A percentile compares a stretch with the other conserved stretches of the same genome.
Conservation (phyloP, 1,140 invertebrate genomes). For the Tetranychus cinnabarinus region DNA sequence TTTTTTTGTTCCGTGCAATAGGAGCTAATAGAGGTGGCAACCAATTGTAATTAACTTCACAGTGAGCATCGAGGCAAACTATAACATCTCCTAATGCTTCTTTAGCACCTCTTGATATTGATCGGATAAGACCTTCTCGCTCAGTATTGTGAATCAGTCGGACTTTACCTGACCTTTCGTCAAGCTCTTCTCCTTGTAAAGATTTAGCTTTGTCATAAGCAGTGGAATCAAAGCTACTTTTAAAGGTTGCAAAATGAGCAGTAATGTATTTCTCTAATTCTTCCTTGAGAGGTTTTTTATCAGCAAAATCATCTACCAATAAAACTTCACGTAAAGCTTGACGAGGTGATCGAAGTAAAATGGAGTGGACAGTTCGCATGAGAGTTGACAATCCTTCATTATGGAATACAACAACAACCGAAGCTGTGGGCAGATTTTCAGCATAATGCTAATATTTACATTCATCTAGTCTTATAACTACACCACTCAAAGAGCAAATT, state of each 20-base stretch:
- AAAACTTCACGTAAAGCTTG: conserved; percentile 79
- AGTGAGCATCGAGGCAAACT: conserved; percentile 81
- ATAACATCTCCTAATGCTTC: conserved; percentile 86
- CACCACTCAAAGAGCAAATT: too few species aligned
- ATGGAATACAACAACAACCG: conserved; percentile 93
- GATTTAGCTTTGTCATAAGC: background rate
- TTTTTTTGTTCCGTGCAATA: conserved; percentile 56
- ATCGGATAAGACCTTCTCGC: conserved; percentile 70
- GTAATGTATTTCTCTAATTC: conserved; percentile 1
- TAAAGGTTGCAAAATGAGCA: conserved; percentile 2
- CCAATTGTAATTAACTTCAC: conserved; percentile 79
- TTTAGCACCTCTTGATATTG: conserved; percentile 70
- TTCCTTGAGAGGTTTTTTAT: conserved; percentile 35
- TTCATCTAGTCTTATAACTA: conserved; percentile 43
- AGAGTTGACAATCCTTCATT: conserved; percentile 92
- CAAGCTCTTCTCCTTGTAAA: conserved; percentile 3
- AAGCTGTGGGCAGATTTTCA: conserved; percentile 56
- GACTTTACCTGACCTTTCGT: conserved; percentile 41
- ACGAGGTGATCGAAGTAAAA: conserved; percentile 71
- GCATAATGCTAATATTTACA: conserved; percentile 95
- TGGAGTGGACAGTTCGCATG: conserved; percentile 83
- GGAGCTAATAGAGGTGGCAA: conserved; percentile 77
- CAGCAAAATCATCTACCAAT: conserved; percentile 91
- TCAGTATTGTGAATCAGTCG: conserved; percentile 58
- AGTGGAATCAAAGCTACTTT: background rate